Conservation (phyloP, 2,888 invertebrate genomes). For the Pristionchus exspectatus region DNA sequence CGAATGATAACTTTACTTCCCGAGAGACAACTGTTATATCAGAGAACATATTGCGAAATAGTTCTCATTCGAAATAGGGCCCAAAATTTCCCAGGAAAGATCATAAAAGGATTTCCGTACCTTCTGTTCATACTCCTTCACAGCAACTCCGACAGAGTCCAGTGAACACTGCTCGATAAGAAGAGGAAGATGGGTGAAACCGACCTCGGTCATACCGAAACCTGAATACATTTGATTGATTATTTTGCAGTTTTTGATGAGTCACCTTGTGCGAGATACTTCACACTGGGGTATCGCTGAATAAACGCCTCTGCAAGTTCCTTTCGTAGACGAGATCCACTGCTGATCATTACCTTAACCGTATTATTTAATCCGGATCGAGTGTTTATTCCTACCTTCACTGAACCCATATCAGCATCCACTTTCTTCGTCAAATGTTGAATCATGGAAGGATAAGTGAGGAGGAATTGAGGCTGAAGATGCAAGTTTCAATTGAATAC, state of each 20-base stretch:
- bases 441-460: not conserved
- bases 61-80: too few relatives aligned
- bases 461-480: not conserved
- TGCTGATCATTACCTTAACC: not conserved
- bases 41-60: too few relatives aligned
- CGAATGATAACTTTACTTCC: too few relatives aligned
- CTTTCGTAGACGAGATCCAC: not conserved
- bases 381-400: not conserved
- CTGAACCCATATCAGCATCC: not conserved
- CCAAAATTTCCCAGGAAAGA: not conserved
- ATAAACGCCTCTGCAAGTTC: not conserved
- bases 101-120: not conserved
- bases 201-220: slow-evolving; percentile 20
- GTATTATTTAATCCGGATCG: not conserved
- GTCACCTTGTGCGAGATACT: not conserved
- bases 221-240: not conserved
- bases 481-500: not conserved
- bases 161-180: not conserved
- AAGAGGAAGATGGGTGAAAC: slow-evolving; percentile 32
- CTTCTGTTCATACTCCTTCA: slow-evolving; percentile 10
- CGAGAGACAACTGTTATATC: not conserved
- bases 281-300: not conserved
- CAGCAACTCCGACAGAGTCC: not conserved
- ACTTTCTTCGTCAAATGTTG: not conserved
- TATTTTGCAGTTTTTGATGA: not conserved